Base-by-base conservation (phyloP, 2,113 vertebrate genomes). In the Aspiorhynchus laticeps region DNA sequence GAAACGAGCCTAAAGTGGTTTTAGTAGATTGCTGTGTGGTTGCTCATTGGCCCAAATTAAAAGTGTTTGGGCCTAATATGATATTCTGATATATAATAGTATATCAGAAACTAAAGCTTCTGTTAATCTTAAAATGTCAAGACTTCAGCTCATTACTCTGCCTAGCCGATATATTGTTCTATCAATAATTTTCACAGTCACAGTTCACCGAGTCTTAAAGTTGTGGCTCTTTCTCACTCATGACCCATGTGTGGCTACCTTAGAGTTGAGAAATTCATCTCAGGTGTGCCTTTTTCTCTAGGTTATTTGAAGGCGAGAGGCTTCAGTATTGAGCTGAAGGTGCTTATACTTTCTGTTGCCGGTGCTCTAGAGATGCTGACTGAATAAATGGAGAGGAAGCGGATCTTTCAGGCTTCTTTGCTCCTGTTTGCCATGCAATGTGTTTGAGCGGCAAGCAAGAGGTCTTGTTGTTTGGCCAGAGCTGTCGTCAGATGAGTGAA, bases 381-480 rank as follows among this genome's bases (percentile, higher is more conserved):
- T 65, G 71, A 87, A 67, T 77, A 87, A 82, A 75, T 87, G 28
- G 6, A 82, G n/a, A 82, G 31, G 19, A 36, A 56, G n/a, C 56
- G 1, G 41, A n/a, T 48, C 9, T 6, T 46, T 80, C 36, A 11
- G 10, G 12, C 5, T 73, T 65, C 11, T 19, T 53, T 77, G 9
- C 56, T 75, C 21, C 63, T 84, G 48, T 73, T 59, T 28, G 48
- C 48, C 36, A 79, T 56, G 43, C 74, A 28, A 2, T 15, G 48
- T 75, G 48, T 71, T 69, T 24, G 5, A 83, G 81, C 17, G 15
- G 28, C 28, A 3, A 51, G 43, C 43, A 33, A 71, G 80, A 65
- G 53, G 73, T 69, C 59, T 31, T 77, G 59, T 19, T 65, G 69
- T 69, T 53, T 84, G 48, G 19, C 61, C 67, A 59, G 41, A 87